Conservation (phyloP, 2,113 vertebrate species). For the Aviceda subcristata region DNA sequence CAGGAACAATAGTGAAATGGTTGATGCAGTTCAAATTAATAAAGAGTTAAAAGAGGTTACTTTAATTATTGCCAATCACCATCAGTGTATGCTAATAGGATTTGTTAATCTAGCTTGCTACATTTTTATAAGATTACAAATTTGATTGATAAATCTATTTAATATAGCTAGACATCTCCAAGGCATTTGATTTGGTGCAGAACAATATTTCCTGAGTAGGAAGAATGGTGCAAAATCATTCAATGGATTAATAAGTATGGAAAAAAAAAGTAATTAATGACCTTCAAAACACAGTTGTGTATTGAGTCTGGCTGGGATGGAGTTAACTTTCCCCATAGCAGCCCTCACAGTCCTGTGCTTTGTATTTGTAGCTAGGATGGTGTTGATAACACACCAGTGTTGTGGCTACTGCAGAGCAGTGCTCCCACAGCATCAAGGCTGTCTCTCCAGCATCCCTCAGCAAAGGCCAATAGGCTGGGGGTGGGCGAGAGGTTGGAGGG, state of each 20-base stretch:
- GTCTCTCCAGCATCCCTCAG: background rate
- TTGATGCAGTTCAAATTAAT: background rate
- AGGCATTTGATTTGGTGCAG: background rate
- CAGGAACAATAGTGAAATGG: background rate
- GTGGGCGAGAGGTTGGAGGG: background rate
- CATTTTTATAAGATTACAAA: background rate
- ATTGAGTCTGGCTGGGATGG: background rate
- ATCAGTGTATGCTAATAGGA: background rate
- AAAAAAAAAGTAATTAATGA: background rate
- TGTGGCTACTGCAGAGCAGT: background rate
- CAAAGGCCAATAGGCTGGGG: background rate
- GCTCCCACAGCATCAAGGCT: background rate
- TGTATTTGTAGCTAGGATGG: background rate
- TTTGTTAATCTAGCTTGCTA: background rate
- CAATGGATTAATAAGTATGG: background rate
- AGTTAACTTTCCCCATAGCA: background rate
- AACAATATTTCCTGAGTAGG: background rate
- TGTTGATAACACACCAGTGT: background rate
- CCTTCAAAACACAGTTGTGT: background rate
- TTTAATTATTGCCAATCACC: background rate
- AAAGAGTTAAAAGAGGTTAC: background rate
- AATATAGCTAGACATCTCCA: background rate
- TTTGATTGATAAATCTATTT: constrained; percentile 4
- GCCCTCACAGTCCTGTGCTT: background rate
- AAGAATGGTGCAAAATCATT: background rate